These are phyloP conservation scores for Chrysolophus pictus DNA, from an alignment of 2,797 vertebrate species.

Conservation along the genomic window DNA sequence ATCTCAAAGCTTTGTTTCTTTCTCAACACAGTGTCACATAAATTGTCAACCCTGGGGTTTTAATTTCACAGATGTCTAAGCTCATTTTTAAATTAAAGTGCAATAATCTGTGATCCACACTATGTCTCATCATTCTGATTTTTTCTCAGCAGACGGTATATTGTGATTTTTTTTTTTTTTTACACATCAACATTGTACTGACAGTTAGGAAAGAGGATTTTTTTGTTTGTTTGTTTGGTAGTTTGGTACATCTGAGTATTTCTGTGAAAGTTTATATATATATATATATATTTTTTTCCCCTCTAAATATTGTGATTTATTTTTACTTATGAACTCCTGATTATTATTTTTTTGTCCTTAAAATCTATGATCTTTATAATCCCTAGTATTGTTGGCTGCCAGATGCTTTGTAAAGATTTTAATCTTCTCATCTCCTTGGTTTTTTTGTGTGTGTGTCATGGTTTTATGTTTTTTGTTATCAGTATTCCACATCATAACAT, in stretches of 20 bases:
- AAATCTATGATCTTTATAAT: neutral
- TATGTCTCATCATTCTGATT: conserved; percentile 41
- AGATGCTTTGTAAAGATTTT: conserved; percentile 45
- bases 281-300: neutral
- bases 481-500: too few species aligned
- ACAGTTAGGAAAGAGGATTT: neutral
- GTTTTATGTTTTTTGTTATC: too few species aligned
- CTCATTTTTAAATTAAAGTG: conserved; percentile 81
- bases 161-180: conserved; percentile 26
- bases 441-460: neutral
- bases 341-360: neutral
- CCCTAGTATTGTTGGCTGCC: neutral
- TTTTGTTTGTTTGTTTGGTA: neutral
- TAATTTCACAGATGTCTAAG: conserved; percentile 82
- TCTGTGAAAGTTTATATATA: neutral
- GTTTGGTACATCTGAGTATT: neutral
- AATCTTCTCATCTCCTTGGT: neutral
- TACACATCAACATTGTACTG: conserved; percentile 10
- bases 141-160: conserved; percentile 46
- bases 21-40: conserved; percentile 74
- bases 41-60: conserved; percentile 75
- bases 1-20: conserved; percentile 79
- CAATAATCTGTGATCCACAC: conserved; percentile 72
- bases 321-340: neutral
- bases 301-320: neutral